Conservation (phyloP, 2,888 invertebrate genomes). For the Esperia sulphurella region DNA sequence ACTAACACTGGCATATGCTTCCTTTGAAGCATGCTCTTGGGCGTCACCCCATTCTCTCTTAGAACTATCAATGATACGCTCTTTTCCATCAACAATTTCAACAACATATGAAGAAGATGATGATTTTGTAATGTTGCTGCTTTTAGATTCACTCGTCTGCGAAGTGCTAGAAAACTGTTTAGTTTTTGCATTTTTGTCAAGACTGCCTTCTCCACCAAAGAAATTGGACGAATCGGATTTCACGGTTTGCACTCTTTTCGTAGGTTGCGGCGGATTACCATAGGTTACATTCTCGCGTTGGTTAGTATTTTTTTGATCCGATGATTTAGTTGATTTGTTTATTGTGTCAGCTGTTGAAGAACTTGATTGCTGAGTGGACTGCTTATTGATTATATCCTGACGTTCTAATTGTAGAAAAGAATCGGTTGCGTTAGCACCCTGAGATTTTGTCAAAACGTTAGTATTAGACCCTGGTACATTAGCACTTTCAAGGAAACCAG, state of each 20-base stretch:
- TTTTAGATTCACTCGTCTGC: conserved; percentile 72
- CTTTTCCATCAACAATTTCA: conserved; percentile 83
- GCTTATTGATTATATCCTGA: conserved; percentile 48
- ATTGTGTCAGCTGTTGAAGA: conserved; percentile 24
- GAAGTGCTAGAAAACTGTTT: conserved; percentile 61
- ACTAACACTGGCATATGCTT: conserved; percentile 72
- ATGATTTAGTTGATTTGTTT: conserved; percentile 23
- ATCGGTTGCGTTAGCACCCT: conserved; percentile 57
- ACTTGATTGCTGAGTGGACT: conserved; percentile 30
- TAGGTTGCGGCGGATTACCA: conserved; percentile 43
- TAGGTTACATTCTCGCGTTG: conserved; percentile 51
- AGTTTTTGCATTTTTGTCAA: conserved; percentile 51
- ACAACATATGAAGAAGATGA: conserved; percentile 82
- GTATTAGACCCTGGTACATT: conserved; percentile 38
- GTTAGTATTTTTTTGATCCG: conserved; percentile 41
- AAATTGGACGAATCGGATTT: conserved; percentile 58
- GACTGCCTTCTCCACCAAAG: conserved; percentile 57
- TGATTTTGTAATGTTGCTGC: conserved; percentile 77
- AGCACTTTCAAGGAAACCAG: conserved; percentile 61
- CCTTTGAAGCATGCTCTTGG: conserved; percentile 65
- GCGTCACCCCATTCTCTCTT: conserved; percentile 79
- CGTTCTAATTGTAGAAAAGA: conserved; percentile 68
- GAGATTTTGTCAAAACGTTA: conserved; percentile 47
- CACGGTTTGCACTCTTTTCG: conserved; percentile 44
- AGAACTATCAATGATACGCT: conserved; percentile 79